Percentiles rank a stretch among this genome's conserved stretches.
phyloP scores from a whole-genome alignment of 2,113 vertebrate species.

The Talpa occidentalis region DNA sequence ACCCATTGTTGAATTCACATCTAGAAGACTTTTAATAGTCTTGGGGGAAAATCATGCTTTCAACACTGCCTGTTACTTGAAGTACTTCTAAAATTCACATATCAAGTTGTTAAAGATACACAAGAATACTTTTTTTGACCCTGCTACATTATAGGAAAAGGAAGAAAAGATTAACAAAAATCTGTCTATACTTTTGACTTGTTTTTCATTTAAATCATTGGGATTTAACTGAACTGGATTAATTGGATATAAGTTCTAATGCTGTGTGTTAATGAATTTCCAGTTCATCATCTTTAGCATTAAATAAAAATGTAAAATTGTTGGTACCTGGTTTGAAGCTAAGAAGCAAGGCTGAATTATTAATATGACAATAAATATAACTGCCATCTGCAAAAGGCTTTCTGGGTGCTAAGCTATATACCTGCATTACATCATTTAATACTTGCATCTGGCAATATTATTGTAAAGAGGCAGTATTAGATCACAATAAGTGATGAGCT shows the following conservation, averaged over 20 bases:
- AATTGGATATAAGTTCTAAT: background rate
- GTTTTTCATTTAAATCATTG: slow-evolving; percentile 28
- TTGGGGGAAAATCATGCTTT: slow-evolving; percentile 29
- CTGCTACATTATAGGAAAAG: background rate
- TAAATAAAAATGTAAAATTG: slow-evolving; percentile 2
- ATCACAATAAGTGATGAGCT: background rate
- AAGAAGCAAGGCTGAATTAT: background rate
- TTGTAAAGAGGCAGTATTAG: background rate
- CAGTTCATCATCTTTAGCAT: background rate
- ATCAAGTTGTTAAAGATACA: background rate
- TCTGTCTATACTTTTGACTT: background rate
- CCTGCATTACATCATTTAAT: background rate
- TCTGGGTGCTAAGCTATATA: background rate
- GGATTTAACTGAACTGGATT: background rate
- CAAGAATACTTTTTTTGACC: background rate
- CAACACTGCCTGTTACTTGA: background rate
- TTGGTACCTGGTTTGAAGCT: background rate
- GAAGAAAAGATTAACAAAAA: background rate
- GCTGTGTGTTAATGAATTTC: background rate
- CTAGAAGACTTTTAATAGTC: slow-evolving; percentile 41
- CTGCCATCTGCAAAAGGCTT: background rate
- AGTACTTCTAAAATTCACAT: slow-evolving; percentile 16
- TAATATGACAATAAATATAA: background rate
- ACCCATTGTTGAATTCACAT: slow-evolving; percentile 36
- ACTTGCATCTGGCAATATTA: background rate